phyloP scores from a whole-genome alignment of 2,113 vertebrate species.

The Lampris megalopsis region DNA sequence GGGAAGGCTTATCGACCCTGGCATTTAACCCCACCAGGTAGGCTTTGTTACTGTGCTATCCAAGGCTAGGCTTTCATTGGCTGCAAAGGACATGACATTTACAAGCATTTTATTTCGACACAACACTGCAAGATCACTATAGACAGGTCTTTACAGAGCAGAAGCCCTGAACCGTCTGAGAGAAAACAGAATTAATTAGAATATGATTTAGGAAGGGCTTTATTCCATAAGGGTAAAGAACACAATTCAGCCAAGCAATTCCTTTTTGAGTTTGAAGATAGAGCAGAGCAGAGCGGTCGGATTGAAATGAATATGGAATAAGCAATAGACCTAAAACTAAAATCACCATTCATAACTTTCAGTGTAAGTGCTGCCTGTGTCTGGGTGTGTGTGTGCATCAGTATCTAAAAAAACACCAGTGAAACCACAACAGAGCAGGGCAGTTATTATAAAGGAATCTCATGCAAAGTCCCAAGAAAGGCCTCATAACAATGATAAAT shows the following conservation, averaged over 20 bases:
- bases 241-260: background rate
- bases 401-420: constrained; percentile 18
- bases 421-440: constrained; percentile 56
- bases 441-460: constrained; percentile 68
- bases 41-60: constrained; percentile 20
- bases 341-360: constrained; percentile 20
- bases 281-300: constrained; percentile 4
- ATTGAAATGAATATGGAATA: constrained; percentile 44
- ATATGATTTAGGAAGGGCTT: background rate
- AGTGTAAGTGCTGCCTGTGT: constrained; percentile 41
- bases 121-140: constrained; percentile 18
- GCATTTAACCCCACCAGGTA: constrained; percentile 18
- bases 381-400: constrained; percentile 34
- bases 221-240: background rate
- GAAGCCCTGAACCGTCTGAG: constrained; percentile 1
- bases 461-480: constrained; percentile 71
- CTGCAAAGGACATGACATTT: constrained; percentile 63
- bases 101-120: constrained; percentile 27
- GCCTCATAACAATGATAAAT: constrained; percentile 77
- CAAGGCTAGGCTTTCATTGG: background rate
- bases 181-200: constrained; percentile 1
- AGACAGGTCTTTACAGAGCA: constrained; percentile 7
- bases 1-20: background rate
- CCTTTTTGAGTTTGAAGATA: constrained; percentile 17
- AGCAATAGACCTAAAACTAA: constrained; percentile 18